A percentile compares a stretch with the other conserved stretches of the same genome.
These are phyloP conservation scores for Oceanodroma leucorhoa DNA, from an alignment of 2,797 vertebrate species.

Conservation along the genomic window DNA sequence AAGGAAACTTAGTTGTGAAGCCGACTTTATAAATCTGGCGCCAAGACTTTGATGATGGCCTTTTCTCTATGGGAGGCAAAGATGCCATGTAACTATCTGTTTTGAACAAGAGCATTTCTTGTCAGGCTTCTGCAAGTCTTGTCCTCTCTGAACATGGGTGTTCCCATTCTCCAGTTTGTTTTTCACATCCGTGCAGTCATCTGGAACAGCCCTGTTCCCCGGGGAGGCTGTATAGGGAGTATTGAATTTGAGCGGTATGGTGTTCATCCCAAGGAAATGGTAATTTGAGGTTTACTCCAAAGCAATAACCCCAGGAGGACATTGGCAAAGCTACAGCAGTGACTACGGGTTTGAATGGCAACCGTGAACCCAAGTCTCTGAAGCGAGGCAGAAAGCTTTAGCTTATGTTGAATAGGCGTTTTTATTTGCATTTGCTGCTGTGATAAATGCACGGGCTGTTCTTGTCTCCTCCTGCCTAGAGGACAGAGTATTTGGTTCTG, in stretches of 20 bases:
- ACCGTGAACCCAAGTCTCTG: not conserved
- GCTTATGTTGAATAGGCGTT: not conserved
- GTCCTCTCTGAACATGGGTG: constrained; percentile 13
- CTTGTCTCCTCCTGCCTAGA: not conserved
- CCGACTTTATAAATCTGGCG: not conserved
- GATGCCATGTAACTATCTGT: not conserved
- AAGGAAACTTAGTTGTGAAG: not conserved
- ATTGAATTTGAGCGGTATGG: not conserved
- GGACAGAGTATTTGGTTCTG: not conserved
- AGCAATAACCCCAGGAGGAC: not conserved
- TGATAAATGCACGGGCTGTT: not conserved
- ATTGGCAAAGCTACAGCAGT: not conserved
- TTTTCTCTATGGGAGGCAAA: not conserved
- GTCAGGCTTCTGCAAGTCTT: not conserved
- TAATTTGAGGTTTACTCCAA: not conserved
- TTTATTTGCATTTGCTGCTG: not conserved
- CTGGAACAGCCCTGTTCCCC: not conserved
- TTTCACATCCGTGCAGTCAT: not conserved
- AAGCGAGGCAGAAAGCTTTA: not conserved
- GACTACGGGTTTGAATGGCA: not conserved
- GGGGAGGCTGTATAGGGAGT: not conserved
- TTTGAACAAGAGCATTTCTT: not conserved
- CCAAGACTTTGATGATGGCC: not conserved
- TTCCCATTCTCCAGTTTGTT: constrained; percentile 22
- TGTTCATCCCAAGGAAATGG: not conserved